Percentiles rank a stretch among this genome's conserved stretches.
phyloP scores from a whole-genome alignment of 2,797 vertebrate genomes.

The Varecia variegata region DNA sequence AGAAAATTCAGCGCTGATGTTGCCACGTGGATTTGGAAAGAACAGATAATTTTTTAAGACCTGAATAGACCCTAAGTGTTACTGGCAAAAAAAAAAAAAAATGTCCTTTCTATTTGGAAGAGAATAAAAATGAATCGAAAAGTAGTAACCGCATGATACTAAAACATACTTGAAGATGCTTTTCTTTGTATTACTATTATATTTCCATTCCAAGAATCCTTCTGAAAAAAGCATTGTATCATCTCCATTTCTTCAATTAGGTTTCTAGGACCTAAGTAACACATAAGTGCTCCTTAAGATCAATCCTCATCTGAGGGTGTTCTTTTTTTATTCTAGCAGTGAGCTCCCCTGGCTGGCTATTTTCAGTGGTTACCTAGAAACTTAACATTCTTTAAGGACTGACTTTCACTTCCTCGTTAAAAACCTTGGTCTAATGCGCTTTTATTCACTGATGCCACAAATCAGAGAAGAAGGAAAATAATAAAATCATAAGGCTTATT shows the following conservation, averaged over 20 bases:
- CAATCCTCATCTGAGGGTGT: not conserved
- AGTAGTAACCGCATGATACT: not conserved
- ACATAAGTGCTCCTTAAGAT: not conserved
- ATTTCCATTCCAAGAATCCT: conserved; percentile 23
- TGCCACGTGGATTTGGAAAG: not conserved
- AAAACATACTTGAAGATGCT: not conserved
- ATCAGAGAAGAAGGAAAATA: not conserved
- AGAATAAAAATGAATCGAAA: conserved; percentile 36
- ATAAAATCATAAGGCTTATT: not conserved
- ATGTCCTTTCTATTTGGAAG: not conserved
- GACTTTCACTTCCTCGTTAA: not conserved
- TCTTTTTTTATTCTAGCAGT: not conserved
- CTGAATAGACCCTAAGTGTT: not conserved
- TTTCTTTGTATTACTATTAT: conserved; percentile 1
- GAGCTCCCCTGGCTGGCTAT: not conserved
- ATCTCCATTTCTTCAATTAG: not conserved
- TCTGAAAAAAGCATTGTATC: not conserved
- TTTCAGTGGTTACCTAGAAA: not conserved
- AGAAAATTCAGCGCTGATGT: not conserved
- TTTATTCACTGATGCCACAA: not conserved
- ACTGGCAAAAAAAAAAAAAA: not conserved
- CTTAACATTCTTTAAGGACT: not conserved
- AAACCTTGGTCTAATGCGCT: not conserved
- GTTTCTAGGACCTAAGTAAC: not conserved
- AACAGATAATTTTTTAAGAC: not conserved